These are phyloP conservation scores for Zhuqinia jingwanae DNA, from an alignment of 2,888 invertebrate genomes.

Conservation along the genomic window DNA sequence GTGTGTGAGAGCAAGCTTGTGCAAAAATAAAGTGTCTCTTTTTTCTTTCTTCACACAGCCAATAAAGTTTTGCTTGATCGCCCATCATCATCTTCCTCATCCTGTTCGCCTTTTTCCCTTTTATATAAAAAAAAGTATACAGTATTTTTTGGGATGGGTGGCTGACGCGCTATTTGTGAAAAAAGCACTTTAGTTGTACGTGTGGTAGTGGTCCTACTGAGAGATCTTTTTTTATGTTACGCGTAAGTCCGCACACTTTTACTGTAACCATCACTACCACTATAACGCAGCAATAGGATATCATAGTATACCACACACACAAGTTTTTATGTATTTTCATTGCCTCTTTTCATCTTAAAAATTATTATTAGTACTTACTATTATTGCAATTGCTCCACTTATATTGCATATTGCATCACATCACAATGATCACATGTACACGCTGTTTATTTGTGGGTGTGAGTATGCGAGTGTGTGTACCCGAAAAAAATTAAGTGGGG, in stretches of 20 bases:
- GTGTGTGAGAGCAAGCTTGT: conserved; percentile 32
- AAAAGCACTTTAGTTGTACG: too few relatives aligned
- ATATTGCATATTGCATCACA: background rate
- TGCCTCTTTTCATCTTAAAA: conserved; percentile 14
- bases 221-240: too few relatives aligned
- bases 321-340: too few relatives aligned
- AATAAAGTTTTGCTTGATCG: conserved; percentile 65
- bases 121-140: too few relatives aligned
- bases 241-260: conserved; percentile 2
- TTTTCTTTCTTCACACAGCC: too few relatives aligned
- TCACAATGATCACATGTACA: background rate
- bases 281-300: background rate
- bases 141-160: too few relatives aligned
- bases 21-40: conserved; percentile 25
- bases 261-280: conserved; percentile 9
- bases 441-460: background rate
- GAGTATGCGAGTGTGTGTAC: too few relatives aligned
- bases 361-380: conserved; percentile 39
- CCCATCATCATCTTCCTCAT: conserved; percentile 44
- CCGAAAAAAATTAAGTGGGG: too few relatives aligned
- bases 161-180: too few relatives aligned
- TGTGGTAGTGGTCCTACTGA: background rate
- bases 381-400: conserved; percentile 7
- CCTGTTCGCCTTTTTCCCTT: too few relatives aligned
- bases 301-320: too few relatives aligned